Evolutionary conservation across 2,888 invertebrate genomes (phyloP).

Genomic region (Cephalotes varians): DNA sequence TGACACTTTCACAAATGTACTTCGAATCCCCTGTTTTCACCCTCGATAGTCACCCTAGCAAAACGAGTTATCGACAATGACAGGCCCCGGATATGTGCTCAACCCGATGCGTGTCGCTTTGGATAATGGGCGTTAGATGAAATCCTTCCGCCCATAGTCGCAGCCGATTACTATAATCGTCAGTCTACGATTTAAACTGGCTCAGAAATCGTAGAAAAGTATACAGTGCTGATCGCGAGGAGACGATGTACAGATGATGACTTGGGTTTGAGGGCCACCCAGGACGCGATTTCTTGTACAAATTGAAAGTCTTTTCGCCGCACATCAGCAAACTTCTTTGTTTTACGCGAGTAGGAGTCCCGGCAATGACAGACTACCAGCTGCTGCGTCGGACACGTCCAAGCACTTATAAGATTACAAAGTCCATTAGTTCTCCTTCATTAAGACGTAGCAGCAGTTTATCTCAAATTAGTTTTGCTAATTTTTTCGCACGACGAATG

Average conservation of each 20-base stretch:
- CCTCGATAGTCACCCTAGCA: slow-evolving; percentile 18
- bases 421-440: slow-evolving; percentile 24
- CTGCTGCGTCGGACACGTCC: not conserved
- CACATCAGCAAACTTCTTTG: slow-evolving; percentile 25
- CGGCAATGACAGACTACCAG: slow-evolving; percentile 15
- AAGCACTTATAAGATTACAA: slow-evolving; percentile 20
- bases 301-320: slow-evolving; percentile 30
- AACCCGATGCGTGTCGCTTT: slow-evolving; percentile 7
- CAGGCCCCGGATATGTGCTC: not conserved
- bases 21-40: slow-evolving; percentile 38
- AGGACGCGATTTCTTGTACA: slow-evolving; percentile 7
- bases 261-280: slow-evolving; percentile 21
- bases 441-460: slow-evolving; percentile 7
- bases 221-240: not conserved
- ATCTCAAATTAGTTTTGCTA: slow-evolving; percentile 3
- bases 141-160: not conserved
- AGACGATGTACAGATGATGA: not conserved
- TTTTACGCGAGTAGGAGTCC: slow-evolving; percentile 6
- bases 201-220: not conserved
- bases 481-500: not conserved
- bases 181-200: not conserved
- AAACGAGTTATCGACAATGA: slow-evolving; percentile 10
- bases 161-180: slow-evolving; percentile 31
- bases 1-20: slow-evolving; percentile 61
- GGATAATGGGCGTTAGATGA: not conserved